These are phyloP conservation scores for Omphaloscelis lunosa DNA, from an alignment of 2,888 invertebrate species.

Conservation along the genomic window DNA sequence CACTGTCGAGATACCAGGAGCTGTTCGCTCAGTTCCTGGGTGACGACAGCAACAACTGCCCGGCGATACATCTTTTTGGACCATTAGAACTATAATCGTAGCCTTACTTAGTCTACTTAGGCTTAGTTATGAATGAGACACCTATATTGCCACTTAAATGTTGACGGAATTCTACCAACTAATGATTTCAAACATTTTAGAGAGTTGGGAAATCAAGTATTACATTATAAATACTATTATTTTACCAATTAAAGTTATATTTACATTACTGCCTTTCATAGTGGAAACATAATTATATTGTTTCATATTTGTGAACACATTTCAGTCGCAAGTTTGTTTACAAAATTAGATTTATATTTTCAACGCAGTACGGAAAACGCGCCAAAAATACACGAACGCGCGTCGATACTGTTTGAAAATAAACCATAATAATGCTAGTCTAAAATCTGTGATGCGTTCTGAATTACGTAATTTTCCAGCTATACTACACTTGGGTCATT, in stretches of 20 bases:
- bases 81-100: slow-evolving; percentile 90
- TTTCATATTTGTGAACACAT: slow-evolving; percentile 39
- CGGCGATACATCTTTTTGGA: slow-evolving; percentile 95
- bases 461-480: slow-evolving; percentile 68
- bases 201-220: neutral
- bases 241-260: slow-evolving; percentile 17
- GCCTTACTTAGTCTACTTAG: slow-evolving; percentile 55
- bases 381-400: slow-evolving; percentile 73
- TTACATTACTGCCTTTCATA: slow-evolving; percentile 5
- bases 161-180: slow-evolving; percentile 24
- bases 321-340: slow-evolving; percentile 63
- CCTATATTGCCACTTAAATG: slow-evolving; percentile 51
- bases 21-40: slow-evolving; percentile 95
- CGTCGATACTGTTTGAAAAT: slow-evolving; percentile 75
- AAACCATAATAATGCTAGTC: slow-evolving; percentile 67
- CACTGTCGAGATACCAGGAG: slow-evolving; percentile 95
- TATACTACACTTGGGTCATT: slow-evolving; percentile 50
- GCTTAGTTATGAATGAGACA: slow-evolving; percentile 72
- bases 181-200: neutral
- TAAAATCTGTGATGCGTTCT: slow-evolving; percentile 69
- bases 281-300: slow-evolving; percentile 3
- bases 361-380: slow-evolving; percentile 66
- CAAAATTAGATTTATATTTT: slow-evolving; percentile 66
- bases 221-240: neutral
- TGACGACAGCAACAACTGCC: slow-evolving; percentile 93